Percentiles rank a stretch among this genome's conserved stretches.
Conservation (phyloP, 2,113 vertebrate genomes). For the Chinchilla lanigera region DNA sequence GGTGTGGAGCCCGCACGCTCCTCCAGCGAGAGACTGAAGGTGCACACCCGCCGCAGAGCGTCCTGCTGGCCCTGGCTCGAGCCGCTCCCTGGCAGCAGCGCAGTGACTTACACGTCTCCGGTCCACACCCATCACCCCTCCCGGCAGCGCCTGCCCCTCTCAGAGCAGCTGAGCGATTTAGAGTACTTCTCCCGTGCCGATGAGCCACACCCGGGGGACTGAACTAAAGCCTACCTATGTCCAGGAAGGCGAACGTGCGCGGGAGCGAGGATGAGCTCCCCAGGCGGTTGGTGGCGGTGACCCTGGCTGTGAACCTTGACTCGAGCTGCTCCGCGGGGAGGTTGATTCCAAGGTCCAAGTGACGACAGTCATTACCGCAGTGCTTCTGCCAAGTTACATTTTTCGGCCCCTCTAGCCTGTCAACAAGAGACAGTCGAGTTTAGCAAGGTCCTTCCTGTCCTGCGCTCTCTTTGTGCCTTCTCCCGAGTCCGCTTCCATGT, state of each 20-base stretch:
- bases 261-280: conserved; percentile 79
- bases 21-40: not conserved
- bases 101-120: not conserved
- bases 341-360: conserved; percentile 65
- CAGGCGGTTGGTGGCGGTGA: conserved; percentile 81
- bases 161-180: not conserved
- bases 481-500: not conserved
- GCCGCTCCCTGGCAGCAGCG: not conserved
- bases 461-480: not conserved
- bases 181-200: not conserved
- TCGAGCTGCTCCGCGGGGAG: conserved; percentile 45
- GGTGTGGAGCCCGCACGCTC: not conserved
- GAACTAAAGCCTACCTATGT: conserved; percentile 71
- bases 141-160: not conserved
- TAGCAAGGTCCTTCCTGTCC: not conserved
- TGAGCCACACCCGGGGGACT: not conserved
- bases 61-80: too few species aligned
- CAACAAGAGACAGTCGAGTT: conserved; percentile 37
- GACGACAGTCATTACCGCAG: not conserved
- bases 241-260: conserved; percentile 43
- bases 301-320: conserved; percentile 81
- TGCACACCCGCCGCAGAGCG: not conserved
- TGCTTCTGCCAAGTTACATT: conserved; percentile 27
- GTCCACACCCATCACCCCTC: too few species aligned
- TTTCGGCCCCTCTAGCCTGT: conserved; percentile 81